Conservation (phyloP, 2,888 invertebrate species). For the Hylaea fasciaria region DNA sequence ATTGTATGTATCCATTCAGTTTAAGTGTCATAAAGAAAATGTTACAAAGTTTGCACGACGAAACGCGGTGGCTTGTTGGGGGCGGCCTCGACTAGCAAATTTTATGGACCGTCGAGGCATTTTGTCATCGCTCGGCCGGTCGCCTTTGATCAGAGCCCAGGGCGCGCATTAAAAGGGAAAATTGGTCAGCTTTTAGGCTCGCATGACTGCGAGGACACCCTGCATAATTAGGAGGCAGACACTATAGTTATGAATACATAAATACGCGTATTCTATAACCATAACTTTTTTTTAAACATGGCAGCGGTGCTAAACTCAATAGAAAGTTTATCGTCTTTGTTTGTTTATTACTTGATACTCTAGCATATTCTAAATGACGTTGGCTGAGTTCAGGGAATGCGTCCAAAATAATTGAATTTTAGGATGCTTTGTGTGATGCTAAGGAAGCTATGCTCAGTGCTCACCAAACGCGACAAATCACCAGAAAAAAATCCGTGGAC, state of each 20-base stretch:
- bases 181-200: conserved; percentile 70
- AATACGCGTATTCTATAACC: neutral
- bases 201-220: conserved; percentile 58
- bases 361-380: too few relatives aligned
- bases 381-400: too few relatives aligned
- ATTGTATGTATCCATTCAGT: conserved; percentile 35
- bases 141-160: conserved; percentile 75
- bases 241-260: neutral
- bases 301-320: neutral
- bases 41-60: conserved; percentile 39
- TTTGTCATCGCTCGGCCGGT: conserved; percentile 61
- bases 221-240: conserved; percentile 17
- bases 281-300: neutral
- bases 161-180: conserved; percentile 73
- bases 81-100: conserved; percentile 60
- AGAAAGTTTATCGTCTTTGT: neutral
- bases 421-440: too few relatives aligned
- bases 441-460: too few relatives aligned
- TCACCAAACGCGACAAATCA: too few relatives aligned
- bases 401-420: too few relatives aligned
- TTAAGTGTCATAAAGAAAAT: conserved; percentile 37
- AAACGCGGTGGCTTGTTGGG: conserved; percentile 44
- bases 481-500: too few relatives aligned
- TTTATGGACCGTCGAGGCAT: conserved; percentile 65
- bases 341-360: neutral